Evolutionary conservation across 2,113 vertebrate species (phyloP), one percentile per base, ranked within the genome.

Genomic region (Gallinago media): DNA sequence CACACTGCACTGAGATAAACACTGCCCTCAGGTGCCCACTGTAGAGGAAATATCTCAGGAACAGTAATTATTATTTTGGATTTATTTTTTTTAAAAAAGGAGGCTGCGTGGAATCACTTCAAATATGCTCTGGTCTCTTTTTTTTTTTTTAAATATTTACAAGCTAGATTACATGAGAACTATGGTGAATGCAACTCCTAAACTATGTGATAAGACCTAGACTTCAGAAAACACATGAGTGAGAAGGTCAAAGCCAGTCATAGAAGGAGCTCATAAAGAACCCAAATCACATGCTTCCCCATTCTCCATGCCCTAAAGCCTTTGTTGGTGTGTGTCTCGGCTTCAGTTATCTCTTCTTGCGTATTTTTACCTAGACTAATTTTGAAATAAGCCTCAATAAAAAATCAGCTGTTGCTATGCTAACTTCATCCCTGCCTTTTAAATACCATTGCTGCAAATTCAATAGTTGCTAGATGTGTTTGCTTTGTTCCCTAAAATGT

Each of bases 311-410:
- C 54, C 54, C 58, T 85, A 71, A 78, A 63, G 12, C 47, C 27
- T 92, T 87, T 31, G 34, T 82, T 18, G 54, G 19, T 44, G 12
- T 29, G 19, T 2, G 1, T 85, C 65, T 91, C 16, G 31, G 27
- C 15, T 85, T 3, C 4, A 15, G 36, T 88, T 91, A 50, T 38
- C 36, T 92, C 34, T 90, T 75, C 27, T 36, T 85, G 55, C 18
- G 8, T 77, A 50, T 38, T 83, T 95, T 71, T 65, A 23, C 31
- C 32, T 75, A 19, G 32, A 76, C 11, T 42, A 0, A 79, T 52
- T 94, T 82, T 92, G 54, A 91, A 96, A 62, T 65, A 82, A 87
- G n/a, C 20, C 32, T 89, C 31, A 46, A 38, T 75, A 32, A 91
- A 29, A 91, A 93, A 55, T 62, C 42, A 80, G 12, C 20, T 79